Conservation (phyloP, 1,140 invertebrate species). For the Latrodectus geometricus region DNA sequence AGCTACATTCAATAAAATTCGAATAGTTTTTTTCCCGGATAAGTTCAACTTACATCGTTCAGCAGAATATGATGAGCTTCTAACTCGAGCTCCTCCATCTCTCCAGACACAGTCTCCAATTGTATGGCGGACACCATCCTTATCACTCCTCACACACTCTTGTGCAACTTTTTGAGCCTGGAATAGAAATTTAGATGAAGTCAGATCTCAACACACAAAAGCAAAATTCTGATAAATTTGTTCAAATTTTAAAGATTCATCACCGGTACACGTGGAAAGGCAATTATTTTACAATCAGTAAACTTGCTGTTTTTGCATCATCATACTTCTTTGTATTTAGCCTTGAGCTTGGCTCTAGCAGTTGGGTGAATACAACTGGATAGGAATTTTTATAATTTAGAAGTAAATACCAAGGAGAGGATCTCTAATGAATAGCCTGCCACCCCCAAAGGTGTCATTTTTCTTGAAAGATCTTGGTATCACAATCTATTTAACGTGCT, state of each 20-base stretch:
- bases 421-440: too few species aligned
- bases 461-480: too few species aligned
- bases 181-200: not conserved
- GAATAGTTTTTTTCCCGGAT: not conserved
- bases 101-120: slow-evolving; percentile 53
- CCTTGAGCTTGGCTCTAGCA: too few species aligned
- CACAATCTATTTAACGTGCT: too few species aligned
- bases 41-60: slow-evolving; percentile 46
- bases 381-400: too few species aligned
- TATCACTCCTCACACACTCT: not conserved
- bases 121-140: slow-evolving; percentile 51
- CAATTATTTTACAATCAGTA: not conserved
- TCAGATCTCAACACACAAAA: not conserved
- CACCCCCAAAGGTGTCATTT: too few species aligned
- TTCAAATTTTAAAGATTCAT: not conserved
- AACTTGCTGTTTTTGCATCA: not conserved
- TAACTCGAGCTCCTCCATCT: slow-evolving; percentile 58
- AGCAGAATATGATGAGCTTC: slow-evolving; percentile 57
- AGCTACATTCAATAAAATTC: not conserved
- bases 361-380: too few species aligned
- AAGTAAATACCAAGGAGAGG: too few species aligned
- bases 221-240: not conserved
- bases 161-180: not conserved
- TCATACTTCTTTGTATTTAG: too few species aligned
- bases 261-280: not conserved